Evolutionary conservation across 2,797 vertebrate genomes (phyloP), one percentile per base, ranked within the genome.

Genomic region (Chelonia mydas): DNA sequence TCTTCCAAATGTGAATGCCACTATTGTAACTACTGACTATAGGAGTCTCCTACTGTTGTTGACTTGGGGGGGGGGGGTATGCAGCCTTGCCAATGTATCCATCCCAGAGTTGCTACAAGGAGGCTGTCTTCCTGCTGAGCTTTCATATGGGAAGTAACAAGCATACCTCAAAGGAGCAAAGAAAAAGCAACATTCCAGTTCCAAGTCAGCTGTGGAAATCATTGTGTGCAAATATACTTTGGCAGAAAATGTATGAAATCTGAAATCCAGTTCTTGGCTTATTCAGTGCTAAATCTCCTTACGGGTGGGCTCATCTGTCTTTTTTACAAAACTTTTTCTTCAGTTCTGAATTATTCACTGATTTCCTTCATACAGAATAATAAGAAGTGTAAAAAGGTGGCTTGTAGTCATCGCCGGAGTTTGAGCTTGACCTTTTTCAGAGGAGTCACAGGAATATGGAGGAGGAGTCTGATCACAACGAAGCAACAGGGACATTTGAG

Each of bases 141-240:
- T 94, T 90, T 93, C 78, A 47, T 82, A 57, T 81, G 55, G 86
- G 74, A 84, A 88, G 27, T 27, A 78, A 82, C 77, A 88, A 86
- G 89, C 65, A 81, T 86, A 92, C 28, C 91, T 88, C 11, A 74
- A 90, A 94, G 51, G 51, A 51, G 19, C 27, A 68, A 86, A 79
- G 87, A 41, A 59, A 90, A 91, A 84, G 81, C n/a, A 74, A 90
- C n/a, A 86, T 83, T 89, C 72, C 37, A 59, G 49, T 76, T 96
- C 61, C 51, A 76, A 83, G 78, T 87, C 78, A 86, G 51, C 51
- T 61, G 86, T 90, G 51, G 41, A 88, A 93, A 45, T 68, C 49
- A 45, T 87, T 82, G 79, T 76, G 31, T 78, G 72, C 55, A 94
- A 87, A 87, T 95, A 79, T 28, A 87, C 13, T 86, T 95, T 95